Base-by-base conservation (phyloP, 1,140 invertebrate species). In the Trichonephila clavata region DNA sequence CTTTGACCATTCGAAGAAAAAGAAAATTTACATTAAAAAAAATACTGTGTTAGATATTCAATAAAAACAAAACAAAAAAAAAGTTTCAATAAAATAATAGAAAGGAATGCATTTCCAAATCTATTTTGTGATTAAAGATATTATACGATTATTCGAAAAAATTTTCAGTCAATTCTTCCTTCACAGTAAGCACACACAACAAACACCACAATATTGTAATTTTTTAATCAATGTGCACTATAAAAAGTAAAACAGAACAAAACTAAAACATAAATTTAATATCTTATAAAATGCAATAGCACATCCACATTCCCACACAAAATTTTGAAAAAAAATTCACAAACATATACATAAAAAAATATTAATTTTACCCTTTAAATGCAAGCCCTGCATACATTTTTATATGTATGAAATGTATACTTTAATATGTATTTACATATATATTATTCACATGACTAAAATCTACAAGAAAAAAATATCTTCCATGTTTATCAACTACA, bases 381-480 rank as follows among this genome's bases (percentile, higher is more conserved):
- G 68, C 68, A 71, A 71, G 27, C 68, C 14, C 27, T 71, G 68
- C 68, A 71, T 71, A 71, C 68, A 71, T 27, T 50, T 50, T 50
- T 50, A 16, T 71, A 71, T 71, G 68, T 27, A 71, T 71, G 68
- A 71, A 71, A 71, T 71, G 68, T 16, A 27, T 71, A 71, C 16
- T 71, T 71, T 71, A 6, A 5, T 27, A 71, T 27, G 24, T 71
- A 71, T 71, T 71, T 71, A 71, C 68, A 71, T 14, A 71, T 13
- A 71, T 32, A 50, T 71, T 71, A 71, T 71, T 71, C 68, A 65
- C 63, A 71, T 71, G 68, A 27, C 68, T 71, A 71, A 71, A 71
- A 71, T 71, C 68, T 71, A 71, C 68, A 71, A 71, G 68, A 27
- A 71, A 65, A 71, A 71, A 71, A 71, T 71, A 71, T 71, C 63